Evolutionary conservation across 2,797 vertebrate genomes (phyloP).

Genomic region (Sebastes trivittatus): DNA sequence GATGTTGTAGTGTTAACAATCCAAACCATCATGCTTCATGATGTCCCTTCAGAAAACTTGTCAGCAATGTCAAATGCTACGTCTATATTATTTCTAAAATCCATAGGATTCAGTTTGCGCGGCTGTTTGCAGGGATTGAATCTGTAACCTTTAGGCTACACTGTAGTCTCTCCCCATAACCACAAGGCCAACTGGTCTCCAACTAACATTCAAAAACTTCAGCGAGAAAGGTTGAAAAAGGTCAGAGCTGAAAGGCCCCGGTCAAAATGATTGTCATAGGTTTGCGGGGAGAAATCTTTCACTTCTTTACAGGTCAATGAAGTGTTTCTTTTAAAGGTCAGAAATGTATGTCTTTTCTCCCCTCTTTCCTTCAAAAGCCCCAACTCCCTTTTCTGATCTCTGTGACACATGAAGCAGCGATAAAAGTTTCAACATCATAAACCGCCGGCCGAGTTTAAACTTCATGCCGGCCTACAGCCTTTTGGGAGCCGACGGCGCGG

Average conservation of each 20-base stretch:
- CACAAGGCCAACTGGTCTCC: constrained; percentile 12
- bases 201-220: constrained; percentile 41
- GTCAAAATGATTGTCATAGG: constrained; percentile 50
- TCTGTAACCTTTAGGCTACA: constrained; percentile 29
- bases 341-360: constrained; percentile 25
- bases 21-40: not conserved
- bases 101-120: not conserved
- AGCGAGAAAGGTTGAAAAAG: constrained; percentile 55
- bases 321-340: constrained; percentile 67
- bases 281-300: constrained; percentile 43
- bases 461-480: not conserved
- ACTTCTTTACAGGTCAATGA: constrained; percentile 59
- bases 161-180: not conserved
- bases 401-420: not conserved
- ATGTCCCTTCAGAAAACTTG: not conserved
- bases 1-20: not conserved
- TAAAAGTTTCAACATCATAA: constrained; percentile 32
- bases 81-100: not conserved
- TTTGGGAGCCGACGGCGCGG: constrained; percentile 3
- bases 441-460: not conserved
- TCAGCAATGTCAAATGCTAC: not conserved
- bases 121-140: not conserved
- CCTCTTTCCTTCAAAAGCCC: constrained; percentile 6
- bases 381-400: constrained; percentile 5
- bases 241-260: constrained; percentile 51